Percentiles rank a stretch among this genome's conserved stretches.
Conservation (phyloP, 1,140 invertebrate species). For the Habropoda laboriosa region DNA sequence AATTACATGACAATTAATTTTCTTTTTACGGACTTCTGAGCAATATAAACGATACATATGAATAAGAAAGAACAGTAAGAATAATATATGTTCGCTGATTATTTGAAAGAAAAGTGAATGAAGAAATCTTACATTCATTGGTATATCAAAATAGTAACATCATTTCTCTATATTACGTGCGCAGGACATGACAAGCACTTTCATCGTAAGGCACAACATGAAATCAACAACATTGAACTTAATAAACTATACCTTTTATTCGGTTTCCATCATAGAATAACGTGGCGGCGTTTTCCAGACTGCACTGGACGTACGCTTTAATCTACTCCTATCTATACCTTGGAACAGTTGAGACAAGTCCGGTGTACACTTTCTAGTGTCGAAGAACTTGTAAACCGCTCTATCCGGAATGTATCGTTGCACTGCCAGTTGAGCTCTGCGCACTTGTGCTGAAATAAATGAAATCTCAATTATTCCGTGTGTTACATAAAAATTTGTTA, state of each 20-base stretch:
- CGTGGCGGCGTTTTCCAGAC: constrained; percentile 87
- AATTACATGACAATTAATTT: not conserved
- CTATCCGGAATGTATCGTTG: constrained; percentile 74
- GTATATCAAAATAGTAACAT: not conserved
- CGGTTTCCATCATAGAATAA: constrained; percentile 77
- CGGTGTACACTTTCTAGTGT: constrained; percentile 84
- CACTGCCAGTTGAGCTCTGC: constrained; percentile 69
- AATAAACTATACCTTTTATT: constrained; percentile 14
- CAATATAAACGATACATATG: constrained; percentile 19
- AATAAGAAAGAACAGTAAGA: constrained; percentile 24
- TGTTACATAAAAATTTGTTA: not conserved
- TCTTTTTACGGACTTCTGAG: not conserved
- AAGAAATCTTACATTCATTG: not conserved
- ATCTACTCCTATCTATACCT: constrained; percentile 83
- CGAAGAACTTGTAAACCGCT: constrained; percentile 84
- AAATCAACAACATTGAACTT: constrained; percentile 9
- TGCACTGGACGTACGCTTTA: constrained; percentile 87
- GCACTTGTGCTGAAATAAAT: constrained; percentile 70
- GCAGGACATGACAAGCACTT: not conserved
- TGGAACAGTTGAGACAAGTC: constrained; percentile 87
- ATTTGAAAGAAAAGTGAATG: not conserved
- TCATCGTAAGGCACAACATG: not conserved
- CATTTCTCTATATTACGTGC: constrained; percentile 24
- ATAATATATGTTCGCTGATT: constrained; percentile 3
- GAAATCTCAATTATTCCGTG: constrained; percentile 57